Base-by-base conservation (phyloP, 2,888 invertebrate species). In the Watsonalla cultraria region DNA sequence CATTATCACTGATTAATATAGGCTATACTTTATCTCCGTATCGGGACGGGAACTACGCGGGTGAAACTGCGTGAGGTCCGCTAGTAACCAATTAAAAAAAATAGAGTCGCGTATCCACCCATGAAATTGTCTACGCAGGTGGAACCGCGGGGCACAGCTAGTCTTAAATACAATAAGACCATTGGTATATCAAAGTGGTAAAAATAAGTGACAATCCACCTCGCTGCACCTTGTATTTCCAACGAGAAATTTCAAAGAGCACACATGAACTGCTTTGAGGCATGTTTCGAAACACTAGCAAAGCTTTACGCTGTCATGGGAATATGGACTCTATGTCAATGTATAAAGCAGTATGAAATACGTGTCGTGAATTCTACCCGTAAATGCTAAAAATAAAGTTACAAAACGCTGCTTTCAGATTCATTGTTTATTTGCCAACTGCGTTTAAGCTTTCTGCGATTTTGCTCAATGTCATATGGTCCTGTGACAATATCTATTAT, bases 301-400 rank as follows among this genome's bases (percentile, higher is more conserved):
- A 64, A 60, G 61, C 60, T 59, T 53, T 45, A 39, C 55, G 52
- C 46, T 54, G 34, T 45, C 37, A 47, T 45, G 39, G 45, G 15
- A 24, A 49, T 14, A n/a, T 14, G 50, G 48, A 52, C 42, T 46
- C 53, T 53, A 51, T 52, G 56, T 53, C 35, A 54, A 54, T 47
- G 51, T 47, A 48, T 49, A 52, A 59, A 55, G 57, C 50, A 57
- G 50, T 55, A 54, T 54, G 45, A 52, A 55, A 24, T 24, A 24
- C 24, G 48, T 49, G 51, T 7, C 45, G 14, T 34, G 45, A 63
- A 57, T 58, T 47, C 62, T 52, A 59, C 59, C 61, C 65, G 61
- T 66, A 64, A 72, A 71, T 60, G 68, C 62, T 62, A 55, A 66
- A 74, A 70, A 67, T 60, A 60, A 64, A 66, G 65, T 67, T 59